phyloP scores from a whole-genome alignment of 2,888 invertebrate species.

The Melanargia galathea region DNA sequence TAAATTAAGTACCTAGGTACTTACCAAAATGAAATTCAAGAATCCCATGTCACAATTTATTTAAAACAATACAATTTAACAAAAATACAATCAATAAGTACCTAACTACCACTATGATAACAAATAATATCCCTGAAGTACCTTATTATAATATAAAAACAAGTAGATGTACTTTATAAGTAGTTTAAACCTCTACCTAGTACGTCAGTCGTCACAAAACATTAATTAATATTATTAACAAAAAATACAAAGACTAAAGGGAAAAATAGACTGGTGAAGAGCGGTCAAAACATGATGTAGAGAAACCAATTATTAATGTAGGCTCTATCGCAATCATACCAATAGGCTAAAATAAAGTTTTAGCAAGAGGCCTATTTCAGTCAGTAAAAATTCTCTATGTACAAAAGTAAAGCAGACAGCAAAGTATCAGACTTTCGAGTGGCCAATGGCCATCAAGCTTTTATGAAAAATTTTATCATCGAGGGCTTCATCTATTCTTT shows the following conservation, averaged over 20 bases:
- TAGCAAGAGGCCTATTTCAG: no score
- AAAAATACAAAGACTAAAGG: slow-evolving; percentile 7
- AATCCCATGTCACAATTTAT: slow-evolving; percentile 30
- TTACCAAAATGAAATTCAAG: slow-evolving; percentile 6
- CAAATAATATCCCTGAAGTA: slow-evolving; percentile 32
- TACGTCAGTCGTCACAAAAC: neutral
- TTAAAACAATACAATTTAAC: slow-evolving; percentile 40
- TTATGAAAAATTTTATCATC: neutral
- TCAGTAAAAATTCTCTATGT: no score
- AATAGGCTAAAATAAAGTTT: no score
- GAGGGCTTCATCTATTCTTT: neutral
- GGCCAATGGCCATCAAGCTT: no score
- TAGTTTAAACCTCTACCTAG: no score
- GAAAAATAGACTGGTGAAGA: slow-evolving; percentile 4
- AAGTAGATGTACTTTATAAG: no score
- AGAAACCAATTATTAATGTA: no score
- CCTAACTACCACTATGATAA: slow-evolving; percentile 41
- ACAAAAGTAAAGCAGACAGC: no score
- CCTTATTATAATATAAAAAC: slow-evolving; percentile 18
- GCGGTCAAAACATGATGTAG: neutral
- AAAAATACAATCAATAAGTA: slow-evolving; percentile 42
- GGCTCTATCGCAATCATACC: no score
- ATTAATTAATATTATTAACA: neutral
- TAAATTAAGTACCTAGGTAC: no score
- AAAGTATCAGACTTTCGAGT: no score